Base-by-base conservation (phyloP, 2,797 vertebrate species). In the Percopsis omiscomaycus region DNA sequence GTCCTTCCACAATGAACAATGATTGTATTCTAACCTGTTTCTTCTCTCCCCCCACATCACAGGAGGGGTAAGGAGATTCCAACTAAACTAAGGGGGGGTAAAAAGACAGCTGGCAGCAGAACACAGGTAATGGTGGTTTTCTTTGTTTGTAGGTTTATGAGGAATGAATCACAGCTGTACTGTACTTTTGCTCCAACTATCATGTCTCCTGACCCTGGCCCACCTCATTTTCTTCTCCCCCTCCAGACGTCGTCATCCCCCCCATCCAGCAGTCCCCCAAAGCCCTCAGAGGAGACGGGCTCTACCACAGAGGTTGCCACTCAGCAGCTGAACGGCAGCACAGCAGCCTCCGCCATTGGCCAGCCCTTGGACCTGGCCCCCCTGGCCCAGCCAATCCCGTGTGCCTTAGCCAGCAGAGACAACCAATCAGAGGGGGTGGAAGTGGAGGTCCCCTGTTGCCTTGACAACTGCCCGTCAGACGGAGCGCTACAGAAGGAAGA, bases 371-470 rank as follows among this genome's bases (percentile, higher is more conserved):
- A 93, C 81, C 88, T 90, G 88, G 84, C 88, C 86, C 82, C 89
- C 80, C 84, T 88, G 88, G 89, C 84, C 90, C 92, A 93, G 91
- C 92, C 92, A 92, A 93, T 89, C 91, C 91, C 89, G 74, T 94
- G 94, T 95, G 94, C 95, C 95, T 96, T 97, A 96, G 88, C 93
- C 95, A 90, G 92, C 92, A 95, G 92, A 95, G 95, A 95, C 93
- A 94, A 91, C 89, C 94, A 93, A 89, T 85, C 89, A 89, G 91
- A 93, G 88, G 90, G 84, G 92, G 91, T 80, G 81, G 93, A 89
- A 80, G 91, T 86, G 88, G 93, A 93, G 89, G 86, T 85, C 89
- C 89, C 91, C 86, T 89, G 73, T 91, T 94, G 94, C 91, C 92
- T 89, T 85, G 94, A 95, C 75, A 92, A 94, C 88, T 94, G 94